Evolutionary conservation across 2,888 invertebrate species (phyloP).

Genomic region (Epinotia bilunana): DNA sequence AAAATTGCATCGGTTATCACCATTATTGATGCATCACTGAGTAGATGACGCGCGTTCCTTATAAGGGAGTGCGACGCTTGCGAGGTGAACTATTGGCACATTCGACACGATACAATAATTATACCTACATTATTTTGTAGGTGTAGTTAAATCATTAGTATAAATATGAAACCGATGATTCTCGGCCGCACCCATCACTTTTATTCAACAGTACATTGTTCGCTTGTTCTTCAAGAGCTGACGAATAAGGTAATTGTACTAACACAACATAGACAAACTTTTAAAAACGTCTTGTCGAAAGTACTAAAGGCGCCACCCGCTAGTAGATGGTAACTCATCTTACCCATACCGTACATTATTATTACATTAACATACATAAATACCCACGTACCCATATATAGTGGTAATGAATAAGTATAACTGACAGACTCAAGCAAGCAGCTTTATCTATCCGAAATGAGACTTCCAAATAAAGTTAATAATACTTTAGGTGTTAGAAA

Average conservation of each 20-base stretch:
- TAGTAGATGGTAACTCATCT: no score
- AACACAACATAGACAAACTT: no score
- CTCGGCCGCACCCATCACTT: background rate
- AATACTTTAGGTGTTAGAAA: background rate
- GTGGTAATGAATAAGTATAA: no score
- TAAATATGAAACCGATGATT: background rate
- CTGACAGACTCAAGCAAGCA: no score
- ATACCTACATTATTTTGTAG: constrained; percentile 19
- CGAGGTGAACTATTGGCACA: constrained; percentile 27
- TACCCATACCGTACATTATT: no score
- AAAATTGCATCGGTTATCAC: constrained; percentile 22
- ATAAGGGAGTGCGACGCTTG: background rate
- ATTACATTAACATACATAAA: no score
- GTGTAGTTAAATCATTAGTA: background rate
- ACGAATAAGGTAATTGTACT: no score
- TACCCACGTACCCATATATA: no score
- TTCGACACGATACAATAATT: constrained; percentile 19
- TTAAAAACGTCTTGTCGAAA: no score
- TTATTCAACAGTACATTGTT: background rate
- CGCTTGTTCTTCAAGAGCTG: background rate
- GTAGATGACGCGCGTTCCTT: constrained; percentile 1
- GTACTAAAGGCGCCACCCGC: no score
- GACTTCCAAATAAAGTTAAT: background rate
- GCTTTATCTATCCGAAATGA: no score
- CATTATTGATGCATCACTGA: constrained; percentile 33